Base-by-base conservation (phyloP, 2,888 invertebrate genomes). In the Melanchra persicariae region DNA sequence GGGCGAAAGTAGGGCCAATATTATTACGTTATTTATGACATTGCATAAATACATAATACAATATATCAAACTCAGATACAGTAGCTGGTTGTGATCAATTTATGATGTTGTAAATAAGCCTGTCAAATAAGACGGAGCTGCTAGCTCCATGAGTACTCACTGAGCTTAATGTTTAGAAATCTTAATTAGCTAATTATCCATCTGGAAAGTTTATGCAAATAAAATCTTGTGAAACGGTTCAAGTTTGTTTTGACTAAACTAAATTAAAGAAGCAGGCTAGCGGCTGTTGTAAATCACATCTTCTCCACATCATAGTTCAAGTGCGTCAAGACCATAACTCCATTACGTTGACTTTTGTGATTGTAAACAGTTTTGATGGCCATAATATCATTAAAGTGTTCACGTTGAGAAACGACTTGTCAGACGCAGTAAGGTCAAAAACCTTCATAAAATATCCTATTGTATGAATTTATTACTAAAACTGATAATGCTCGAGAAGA, bases 1-100 rank as follows among this genome's bases (percentile, higher is more conserved):
- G 83, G 86, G 85, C 88, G 85, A 90, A 90, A 90, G 87, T 91
- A 87, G 88, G 87, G 78, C 90, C 89, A 88, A 85, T 87, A 86
- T 87, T 87, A 87, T 84, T 87, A 74, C 67, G 77, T 89, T 86
- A 87, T 89, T 90, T 90, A 91, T 87, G 85, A 82, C 74, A 81
- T 80, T 72, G 77, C 82, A 84, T 87, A 86, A 85, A 89, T 85
- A 86, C 79, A 81, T 88, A 83, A 84, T 69, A 83, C 72, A 62
- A 83, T 83, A 86, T 86, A 82, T 87, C 85, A 87, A 85, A 70
- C 80, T 76, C 71, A 78, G 85, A 84, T 84, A 87, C 86, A 83
- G 82, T 82, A 86, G 84, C 82, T 86, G 67, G 81, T 77, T 74
- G 67, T 81, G 86, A 81, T 85, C 64, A 83, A 86, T 86, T 86